Evolutionary conservation across 2,113 vertebrate species (phyloP), one percentile per base, ranked within the genome.

Genomic region (Apodemus sylvaticus): DNA sequence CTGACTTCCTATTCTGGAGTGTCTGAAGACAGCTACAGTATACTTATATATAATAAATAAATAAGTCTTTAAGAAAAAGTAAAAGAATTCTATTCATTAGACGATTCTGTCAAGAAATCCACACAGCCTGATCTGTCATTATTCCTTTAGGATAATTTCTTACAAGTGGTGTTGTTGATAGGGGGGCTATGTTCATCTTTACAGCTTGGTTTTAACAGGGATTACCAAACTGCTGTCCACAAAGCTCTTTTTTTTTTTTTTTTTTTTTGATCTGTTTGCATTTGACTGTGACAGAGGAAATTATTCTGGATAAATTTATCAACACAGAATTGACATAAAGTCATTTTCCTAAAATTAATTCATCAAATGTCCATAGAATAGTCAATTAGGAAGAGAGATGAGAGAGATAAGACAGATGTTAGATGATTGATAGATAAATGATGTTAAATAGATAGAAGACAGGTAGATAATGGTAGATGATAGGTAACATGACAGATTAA

Each of bases 121-220:
- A 10, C 51, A 22, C n/a, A 86, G 9, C 48, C 71, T 74, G 19
- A 94, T 93, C 36, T 68, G 76, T 94, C 76, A 88, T 85, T 60
- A 70, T 92, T 96, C 95, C 96, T 86, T 94, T 51, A 86, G 81
- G 53, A 77, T 93, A 94, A 95, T 94, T 95, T 96, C 73, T 79
- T 95, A 89, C 77, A 96, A 95, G 73, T 89, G 17, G 48, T 78
- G 91, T 91, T 90, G 8, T 68, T 96, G 66, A 68, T 96, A 87
- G 95, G 64, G 51, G 74, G 66, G 95, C 94, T 22, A 74, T 29
- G 20, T 26, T 70, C 31, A 87, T 60, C 77, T 90, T 96, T 93
- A 85, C 8, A 94, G 53, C 55, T 87, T 42, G 3, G 51, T 87
- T 64, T 66, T 87, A 91, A 94, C n/a, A 94, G 73, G 13, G 16